Percentiles rank a stretch among this genome's conserved stretches.
phyloP scores from a whole-genome alignment of 2,113 vertebrate genomes.

The Telmatochromis bifrenatus region DNA sequence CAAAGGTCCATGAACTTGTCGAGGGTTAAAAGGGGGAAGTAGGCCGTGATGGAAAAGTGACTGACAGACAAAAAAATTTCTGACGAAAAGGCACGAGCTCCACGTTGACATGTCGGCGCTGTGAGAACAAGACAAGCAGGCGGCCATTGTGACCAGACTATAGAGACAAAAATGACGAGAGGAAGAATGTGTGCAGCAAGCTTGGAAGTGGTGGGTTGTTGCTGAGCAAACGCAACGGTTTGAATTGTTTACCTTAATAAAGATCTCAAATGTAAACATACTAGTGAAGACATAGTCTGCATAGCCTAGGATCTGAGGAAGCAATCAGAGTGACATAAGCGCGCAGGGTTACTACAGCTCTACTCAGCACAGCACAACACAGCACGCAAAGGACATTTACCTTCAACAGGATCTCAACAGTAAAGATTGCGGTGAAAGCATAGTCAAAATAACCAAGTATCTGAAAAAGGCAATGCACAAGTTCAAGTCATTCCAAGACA shows the following conservation, averaged over 20 bases:
- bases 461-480: constrained; percentile 85
- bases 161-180: constrained; percentile 42
- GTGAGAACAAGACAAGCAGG: constrained; percentile 58
- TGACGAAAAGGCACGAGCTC: not conserved
- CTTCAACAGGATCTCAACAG: constrained; percentile 99
- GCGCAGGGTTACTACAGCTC: constrained; percentile 61
- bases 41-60: not conserved
- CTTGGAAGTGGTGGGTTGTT: constrained; percentile 60
- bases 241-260: constrained; percentile 87
- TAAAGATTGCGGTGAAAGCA: constrained; percentile 99
- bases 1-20: not conserved
- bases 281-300: constrained; percentile 99
- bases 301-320: constrained; percentile 97
- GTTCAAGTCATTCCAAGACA: constrained; percentile 37
- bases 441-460: constrained; percentile 99
- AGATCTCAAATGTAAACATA: constrained; percentile 99
- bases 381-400: constrained; percentile 76
- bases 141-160: not conserved
- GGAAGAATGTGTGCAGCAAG: constrained; percentile 68
- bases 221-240: constrained; percentile 48
- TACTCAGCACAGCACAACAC: constrained; percentile 53
- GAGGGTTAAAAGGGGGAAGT: not conserved
- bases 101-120: constrained; percentile 57
- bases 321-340: constrained; percentile 78
- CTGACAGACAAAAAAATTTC: constrained; percentile 6